These are phyloP conservation scores for Drosophila chauvacae DNA, from an alignment of 1,140 invertebrate species.

Conservation along the genomic window DNA sequence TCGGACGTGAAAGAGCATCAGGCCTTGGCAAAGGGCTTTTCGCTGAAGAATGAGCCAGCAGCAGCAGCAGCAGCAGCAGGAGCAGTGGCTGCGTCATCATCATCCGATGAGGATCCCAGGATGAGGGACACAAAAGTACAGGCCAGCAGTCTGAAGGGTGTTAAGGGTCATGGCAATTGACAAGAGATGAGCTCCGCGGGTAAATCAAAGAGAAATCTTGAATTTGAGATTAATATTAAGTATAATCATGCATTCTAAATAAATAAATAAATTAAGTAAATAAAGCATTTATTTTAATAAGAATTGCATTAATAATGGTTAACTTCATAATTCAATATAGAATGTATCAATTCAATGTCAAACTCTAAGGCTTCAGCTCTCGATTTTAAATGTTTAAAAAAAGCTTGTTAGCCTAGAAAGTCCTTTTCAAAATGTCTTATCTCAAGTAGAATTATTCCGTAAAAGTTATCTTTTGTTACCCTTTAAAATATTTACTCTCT, in stretches of 20 bases:
- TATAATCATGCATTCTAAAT: no score
- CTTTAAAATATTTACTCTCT: not conserved
- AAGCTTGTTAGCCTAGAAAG: not conserved
- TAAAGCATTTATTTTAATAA: no score
- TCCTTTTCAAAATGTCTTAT: not conserved
- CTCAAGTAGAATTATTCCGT: not conserved
- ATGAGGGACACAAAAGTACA: not conserved
- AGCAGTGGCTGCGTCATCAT: constrained; percentile 1
- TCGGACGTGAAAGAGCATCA: constrained; percentile 55
- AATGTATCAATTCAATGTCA: not conserved
- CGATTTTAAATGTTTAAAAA: not conserved
- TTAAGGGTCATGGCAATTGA: not conserved
- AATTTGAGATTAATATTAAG: no score
- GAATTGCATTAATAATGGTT: no score
- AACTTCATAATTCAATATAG: not conserved
- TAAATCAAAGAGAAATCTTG: no score
- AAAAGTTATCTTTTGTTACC: not conserved
- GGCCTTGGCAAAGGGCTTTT: constrained; percentile 47
- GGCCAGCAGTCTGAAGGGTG: constrained; percentile 1
- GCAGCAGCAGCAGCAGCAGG: not conserved
- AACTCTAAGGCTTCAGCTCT: not conserved
- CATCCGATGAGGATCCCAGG: constrained; percentile 3
- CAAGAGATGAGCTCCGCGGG: not conserved
- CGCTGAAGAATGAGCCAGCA: constrained; percentile 53
- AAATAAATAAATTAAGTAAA: no score